phyloP scores from a whole-genome alignment of 2,113 vertebrate genomes.

The Gambusia affinis region DNA sequence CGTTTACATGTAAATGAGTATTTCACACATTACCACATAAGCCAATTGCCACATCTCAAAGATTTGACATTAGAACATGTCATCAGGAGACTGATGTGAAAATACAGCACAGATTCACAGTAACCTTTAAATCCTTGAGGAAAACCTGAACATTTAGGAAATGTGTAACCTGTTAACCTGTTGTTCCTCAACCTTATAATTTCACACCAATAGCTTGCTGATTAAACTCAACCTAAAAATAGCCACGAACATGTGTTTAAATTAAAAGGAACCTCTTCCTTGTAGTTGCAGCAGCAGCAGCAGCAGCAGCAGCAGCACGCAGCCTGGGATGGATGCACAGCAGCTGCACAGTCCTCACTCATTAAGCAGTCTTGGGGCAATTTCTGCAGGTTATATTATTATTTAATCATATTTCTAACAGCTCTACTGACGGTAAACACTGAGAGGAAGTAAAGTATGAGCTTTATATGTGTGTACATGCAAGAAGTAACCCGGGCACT shows the following conservation, averaged over 20 bases:
- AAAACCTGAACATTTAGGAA: too few relatives aligned
- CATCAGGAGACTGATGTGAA: too few relatives aligned
- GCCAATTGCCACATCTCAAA: not conserved
- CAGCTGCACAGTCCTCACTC: constrained; percentile 26
- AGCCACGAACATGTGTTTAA: not conserved
- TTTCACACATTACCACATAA: too few relatives aligned
- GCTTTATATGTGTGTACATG: not conserved
- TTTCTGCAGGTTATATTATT: constrained; percentile 9
- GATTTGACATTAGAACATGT: not conserved
- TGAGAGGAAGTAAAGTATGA: not conserved
- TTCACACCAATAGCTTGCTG: not conserved
- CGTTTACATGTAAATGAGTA: too few relatives aligned
- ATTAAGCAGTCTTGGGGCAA: constrained; percentile 11
- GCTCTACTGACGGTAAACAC: not conserved
- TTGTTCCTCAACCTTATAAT: not conserved
- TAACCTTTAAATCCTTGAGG: too few relatives aligned
- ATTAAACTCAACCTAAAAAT: not conserved
- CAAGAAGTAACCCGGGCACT: not conserved
- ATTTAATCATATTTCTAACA: not conserved
- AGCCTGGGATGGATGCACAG: constrained; percentile 11
- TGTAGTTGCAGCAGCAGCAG: not conserved
- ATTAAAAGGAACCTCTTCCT: not conserved
- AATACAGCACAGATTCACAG: too few relatives aligned
- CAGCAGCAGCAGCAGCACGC: constrained; percentile 18
- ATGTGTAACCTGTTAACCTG: not conserved